These are phyloP conservation scores for Drosophila ficusphila DNA, from an alignment of 1,140 invertebrate genomes.

Conservation along the genomic window DNA sequence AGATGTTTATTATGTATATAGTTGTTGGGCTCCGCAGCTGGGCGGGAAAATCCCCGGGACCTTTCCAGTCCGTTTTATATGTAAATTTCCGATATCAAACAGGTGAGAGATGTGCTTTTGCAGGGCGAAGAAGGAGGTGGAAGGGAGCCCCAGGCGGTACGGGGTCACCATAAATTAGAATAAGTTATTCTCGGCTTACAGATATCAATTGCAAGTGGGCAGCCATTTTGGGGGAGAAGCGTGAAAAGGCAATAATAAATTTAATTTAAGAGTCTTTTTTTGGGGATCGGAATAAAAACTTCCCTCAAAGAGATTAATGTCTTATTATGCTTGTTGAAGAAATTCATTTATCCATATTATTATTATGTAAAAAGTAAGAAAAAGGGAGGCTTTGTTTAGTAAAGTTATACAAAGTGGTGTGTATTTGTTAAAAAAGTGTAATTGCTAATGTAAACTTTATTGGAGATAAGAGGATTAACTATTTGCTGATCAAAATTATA, in stretches of 20 bases:
- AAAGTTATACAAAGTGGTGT: too few species aligned
- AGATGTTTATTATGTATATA: constrained; percentile 74
- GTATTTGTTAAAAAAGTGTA: too few species aligned
- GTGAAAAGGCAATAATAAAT: constrained; percentile 3
- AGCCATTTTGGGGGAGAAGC: background rate
- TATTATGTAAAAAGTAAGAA: too few species aligned
- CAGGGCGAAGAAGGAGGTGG: too few species aligned
- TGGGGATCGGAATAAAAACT: background rate
- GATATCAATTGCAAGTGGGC: constrained; percentile 38
- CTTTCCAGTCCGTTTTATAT: constrained; percentile 51
- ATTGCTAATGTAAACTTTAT: too few species aligned
- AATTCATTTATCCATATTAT: too few species aligned
- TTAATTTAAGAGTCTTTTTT: constrained; percentile 18
- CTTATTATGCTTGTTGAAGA: too few species aligned
- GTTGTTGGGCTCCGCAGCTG: constrained; percentile 8
- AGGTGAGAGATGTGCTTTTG: constrained; percentile 44
- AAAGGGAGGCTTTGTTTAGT: too few species aligned
- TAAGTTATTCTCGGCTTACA: constrained; percentile 51
- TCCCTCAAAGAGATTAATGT: background rate
- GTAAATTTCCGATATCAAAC: constrained; percentile 59
- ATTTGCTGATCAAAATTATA: too few species aligned
- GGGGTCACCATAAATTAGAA: constrained; percentile 60
- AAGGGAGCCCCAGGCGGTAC: background rate
- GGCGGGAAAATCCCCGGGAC: constrained; percentile 6
- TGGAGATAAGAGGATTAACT: too few species aligned